Evolutionary conservation across 2,888 invertebrate species (phyloP).

Genomic region (Conistra vaccinii): DNA sequence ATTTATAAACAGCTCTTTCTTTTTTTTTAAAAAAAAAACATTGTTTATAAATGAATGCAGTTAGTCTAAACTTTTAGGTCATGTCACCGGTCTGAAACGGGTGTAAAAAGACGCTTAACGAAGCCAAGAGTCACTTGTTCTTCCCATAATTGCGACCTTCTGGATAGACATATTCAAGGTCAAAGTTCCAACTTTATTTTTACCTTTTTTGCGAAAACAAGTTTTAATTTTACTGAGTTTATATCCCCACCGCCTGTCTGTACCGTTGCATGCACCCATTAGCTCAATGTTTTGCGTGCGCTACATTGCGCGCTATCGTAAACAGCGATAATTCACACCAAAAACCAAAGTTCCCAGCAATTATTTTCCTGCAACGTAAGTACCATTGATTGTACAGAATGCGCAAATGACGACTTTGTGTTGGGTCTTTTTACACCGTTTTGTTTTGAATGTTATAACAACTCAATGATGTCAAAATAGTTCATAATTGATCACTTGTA

Average conservation of each 20-base stretch:
- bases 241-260: too few species aligned
- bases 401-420: not conserved
- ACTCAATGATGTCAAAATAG: not conserved
- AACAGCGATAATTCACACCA: not conserved
- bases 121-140: not conserved
- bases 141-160: not conserved
- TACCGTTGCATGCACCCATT: not conserved
- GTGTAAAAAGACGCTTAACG: slow-evolving; percentile 7
- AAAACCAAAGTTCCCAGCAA: not conserved
- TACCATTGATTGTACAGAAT: too few species aligned
- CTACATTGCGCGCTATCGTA: not conserved
- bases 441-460: slow-evolving; percentile 2
- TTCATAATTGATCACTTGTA: not conserved
- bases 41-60: not conserved
- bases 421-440: slow-evolving; percentile 6
- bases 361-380: not conserved
- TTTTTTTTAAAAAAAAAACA: not conserved
- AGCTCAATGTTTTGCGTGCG: not conserved
- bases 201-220: not conserved
- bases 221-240: not conserved
- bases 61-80: not conserved
- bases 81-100: not conserved
- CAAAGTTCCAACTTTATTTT: not conserved
- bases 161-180: not conserved
- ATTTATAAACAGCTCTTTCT: too few species aligned